Conservation (phyloP, 2,888 invertebrate species). For the Sipha maydis region DNA sequence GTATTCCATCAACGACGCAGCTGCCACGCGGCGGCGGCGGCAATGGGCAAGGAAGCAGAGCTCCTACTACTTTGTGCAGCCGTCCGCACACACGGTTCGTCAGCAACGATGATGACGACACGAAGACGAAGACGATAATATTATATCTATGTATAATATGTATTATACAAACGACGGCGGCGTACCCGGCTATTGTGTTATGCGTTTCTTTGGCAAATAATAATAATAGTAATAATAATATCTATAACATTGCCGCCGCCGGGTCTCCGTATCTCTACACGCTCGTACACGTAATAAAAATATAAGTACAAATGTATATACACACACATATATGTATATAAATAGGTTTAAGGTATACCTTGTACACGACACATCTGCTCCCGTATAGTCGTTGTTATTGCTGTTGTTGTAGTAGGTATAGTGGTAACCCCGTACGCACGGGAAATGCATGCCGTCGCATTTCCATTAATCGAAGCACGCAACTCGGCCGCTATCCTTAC, state of each 20-base stretch:
- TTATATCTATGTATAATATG: not conserved
- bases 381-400: not conserved
- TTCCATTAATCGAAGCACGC: conserved; percentile 1
- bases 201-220: conserved; percentile 49
- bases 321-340: not conserved
- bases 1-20: conserved; percentile 41
- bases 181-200: not conserved
- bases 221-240: conserved; percentile 31
- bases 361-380: not conserved
- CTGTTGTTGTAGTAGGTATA: not conserved
- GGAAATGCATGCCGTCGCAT: not conserved
- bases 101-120: conserved; percentile 12
- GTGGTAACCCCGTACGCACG: not conserved
- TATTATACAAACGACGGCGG: not conserved
- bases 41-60: too few relatives aligned
- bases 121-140: conserved; percentile 2
- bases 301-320: not conserved
- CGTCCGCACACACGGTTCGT: conserved; percentile 17
- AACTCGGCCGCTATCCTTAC: not conserved
- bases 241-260: not conserved
- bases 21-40: conserved; percentile 23
- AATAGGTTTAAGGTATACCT: not conserved
- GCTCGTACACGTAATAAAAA: not conserved
- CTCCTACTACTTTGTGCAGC: conserved; percentile 13
- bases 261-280: not conserved